These are phyloP conservation scores for Linepithema humile DNA, from an alignment of 1,140 invertebrate species.

Conservation along the genomic window DNA sequence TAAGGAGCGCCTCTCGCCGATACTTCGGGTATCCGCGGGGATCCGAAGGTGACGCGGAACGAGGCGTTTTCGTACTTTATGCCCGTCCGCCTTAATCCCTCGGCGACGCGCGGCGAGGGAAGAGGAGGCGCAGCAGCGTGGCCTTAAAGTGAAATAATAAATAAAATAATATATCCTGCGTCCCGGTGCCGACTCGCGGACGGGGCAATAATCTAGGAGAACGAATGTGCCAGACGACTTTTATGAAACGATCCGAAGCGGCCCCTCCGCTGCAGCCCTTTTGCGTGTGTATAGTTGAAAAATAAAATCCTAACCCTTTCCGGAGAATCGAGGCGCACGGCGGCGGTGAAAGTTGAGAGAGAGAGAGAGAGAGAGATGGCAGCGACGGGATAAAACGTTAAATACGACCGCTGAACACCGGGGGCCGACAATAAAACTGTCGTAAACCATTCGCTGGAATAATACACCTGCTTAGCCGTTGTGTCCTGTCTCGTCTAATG, in stretches of 20 bases:
- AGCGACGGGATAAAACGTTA: conserved; percentile 81
- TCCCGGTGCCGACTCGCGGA: conserved; percentile 53
- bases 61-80: conserved; percentile 63
- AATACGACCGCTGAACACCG: conserved; percentile 79
- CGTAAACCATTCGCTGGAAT: conserved; percentile 68
- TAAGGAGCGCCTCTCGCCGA: conserved; percentile 12
- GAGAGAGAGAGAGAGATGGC: conserved; percentile 8
- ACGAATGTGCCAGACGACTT: conserved; percentile 74
- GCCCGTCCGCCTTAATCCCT: conserved; percentile 64
- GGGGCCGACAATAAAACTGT: conserved; percentile 74
- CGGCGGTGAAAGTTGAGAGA: neutral
- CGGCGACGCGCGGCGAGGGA: neutral
- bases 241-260: conserved; percentile 68
- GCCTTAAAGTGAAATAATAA: conserved; percentile 71
- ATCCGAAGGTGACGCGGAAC: conserved; percentile 61
- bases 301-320: conserved; percentile 73
- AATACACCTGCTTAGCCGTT: conserved; percentile 66
- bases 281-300: conserved; percentile 52
- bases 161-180: conserved; percentile 66
- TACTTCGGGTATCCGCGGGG: conserved; percentile 26
- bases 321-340: neutral
- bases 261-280: conserved; percentile 29
- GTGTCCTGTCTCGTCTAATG: neutral
- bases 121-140: conserved; percentile 36
- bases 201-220: conserved; percentile 69